Evolutionary conservation across 2,888 invertebrate genomes (phyloP).

Genomic region (Agriotes lineatus): DNA sequence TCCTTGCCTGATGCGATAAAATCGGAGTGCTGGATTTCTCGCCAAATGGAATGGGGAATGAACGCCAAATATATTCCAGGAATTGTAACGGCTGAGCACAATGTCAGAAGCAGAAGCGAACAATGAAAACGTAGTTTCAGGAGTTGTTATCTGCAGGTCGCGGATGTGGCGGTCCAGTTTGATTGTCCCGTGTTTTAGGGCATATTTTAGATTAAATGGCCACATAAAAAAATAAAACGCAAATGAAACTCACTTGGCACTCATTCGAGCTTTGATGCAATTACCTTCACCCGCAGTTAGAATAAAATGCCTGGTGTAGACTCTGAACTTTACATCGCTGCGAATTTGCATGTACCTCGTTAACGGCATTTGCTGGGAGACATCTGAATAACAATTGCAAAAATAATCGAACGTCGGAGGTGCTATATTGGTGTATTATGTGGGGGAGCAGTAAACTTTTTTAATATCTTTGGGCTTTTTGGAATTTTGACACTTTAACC

Average conservation of each 20-base stretch:
- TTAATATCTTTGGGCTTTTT: no score
- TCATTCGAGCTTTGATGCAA: constrained; percentile 5
- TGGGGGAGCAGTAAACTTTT: no score
- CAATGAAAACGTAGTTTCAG: neutral
- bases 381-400: neutral
- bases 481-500: no score
- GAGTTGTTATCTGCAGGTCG: constrained; percentile 12
- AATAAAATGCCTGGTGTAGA: neutral
- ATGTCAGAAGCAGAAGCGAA: constrained; percentile 7
- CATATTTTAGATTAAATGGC: constrained; percentile 19
- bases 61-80: constrained; percentile 11
- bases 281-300: constrained; percentile 4
- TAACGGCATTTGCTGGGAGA: neutral
- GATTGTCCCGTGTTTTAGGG: constrained; percentile 11
- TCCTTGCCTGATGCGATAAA: constrained; percentile 11
- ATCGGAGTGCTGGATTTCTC: constrained; percentile 15
- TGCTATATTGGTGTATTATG: no score
- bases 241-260: neutral
- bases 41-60: constrained; percentile 9
- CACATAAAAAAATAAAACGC: constrained; percentile 20
- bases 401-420: neutral
- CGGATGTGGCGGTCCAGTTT: neutral
- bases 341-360: constrained; percentile 3
- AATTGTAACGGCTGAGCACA: constrained; percentile 15
- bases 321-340: neutral